Conservation (phyloP, 2,888 invertebrate genomes). For the Timema podura region DNA sequence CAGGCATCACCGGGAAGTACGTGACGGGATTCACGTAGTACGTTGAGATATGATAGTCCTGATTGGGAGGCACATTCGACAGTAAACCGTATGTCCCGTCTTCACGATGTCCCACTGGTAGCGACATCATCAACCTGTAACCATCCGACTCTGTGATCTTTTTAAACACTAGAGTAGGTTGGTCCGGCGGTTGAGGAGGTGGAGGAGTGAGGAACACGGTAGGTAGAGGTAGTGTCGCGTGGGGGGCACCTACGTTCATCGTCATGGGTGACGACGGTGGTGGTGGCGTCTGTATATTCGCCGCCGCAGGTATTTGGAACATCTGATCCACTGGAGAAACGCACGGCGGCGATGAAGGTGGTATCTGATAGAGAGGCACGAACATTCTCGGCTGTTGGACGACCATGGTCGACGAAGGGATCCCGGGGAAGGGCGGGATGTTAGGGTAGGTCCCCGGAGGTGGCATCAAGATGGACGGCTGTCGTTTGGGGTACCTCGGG, state of each 20-base stretch:
- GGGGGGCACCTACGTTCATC: background rate
- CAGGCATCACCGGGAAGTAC: background rate
- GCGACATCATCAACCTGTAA: constrained; percentile 23
- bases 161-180: background rate
- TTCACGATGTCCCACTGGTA: constrained; percentile 23
- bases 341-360: too few species aligned
- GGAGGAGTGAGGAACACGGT: background rate
- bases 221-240: background rate
- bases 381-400: too few species aligned
- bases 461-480: too few species aligned
- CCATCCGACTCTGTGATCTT: constrained; percentile 5
- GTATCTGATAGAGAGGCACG: too few species aligned
- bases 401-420: too few species aligned
- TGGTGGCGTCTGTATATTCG: background rate
- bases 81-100: constrained; percentile 27
- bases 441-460: too few species aligned
- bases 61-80: constrained; percentile 17
- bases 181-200: background rate
- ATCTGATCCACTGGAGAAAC: too few species aligned
- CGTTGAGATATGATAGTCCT: constrained; percentile 19
- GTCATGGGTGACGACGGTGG: background rate
- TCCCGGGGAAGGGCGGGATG: too few species aligned
- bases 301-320: too few species aligned
- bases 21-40: constrained; percentile 23
- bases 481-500: too few species aligned